Conservation (phyloP, 1,140 invertebrate species). For the Reticulitermes speratus region DNA sequence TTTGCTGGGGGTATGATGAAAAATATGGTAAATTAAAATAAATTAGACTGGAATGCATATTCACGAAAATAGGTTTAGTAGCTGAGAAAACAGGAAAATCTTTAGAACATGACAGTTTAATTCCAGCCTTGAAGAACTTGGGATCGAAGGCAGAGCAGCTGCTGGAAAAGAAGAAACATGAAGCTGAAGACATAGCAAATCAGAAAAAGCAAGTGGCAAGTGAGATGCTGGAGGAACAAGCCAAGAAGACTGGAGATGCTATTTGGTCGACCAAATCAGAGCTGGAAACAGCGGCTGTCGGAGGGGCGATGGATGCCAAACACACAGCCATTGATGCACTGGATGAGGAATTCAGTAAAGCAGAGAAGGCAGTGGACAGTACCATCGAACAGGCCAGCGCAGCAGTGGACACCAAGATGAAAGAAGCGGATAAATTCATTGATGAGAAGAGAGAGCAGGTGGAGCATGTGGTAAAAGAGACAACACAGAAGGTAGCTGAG, state of each 20-base stretch:
- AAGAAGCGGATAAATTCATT: conserved; percentile 48
- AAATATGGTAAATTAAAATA: too few species aligned
- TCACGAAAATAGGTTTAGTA: too few species aligned
- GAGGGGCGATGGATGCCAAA: conserved; percentile 43
- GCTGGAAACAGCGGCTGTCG: conserved; percentile 50
- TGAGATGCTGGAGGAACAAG: conserved; percentile 57
- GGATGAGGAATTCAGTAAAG: conserved; percentile 40
- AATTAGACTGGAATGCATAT: too few species aligned
- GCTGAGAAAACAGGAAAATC: neutral
- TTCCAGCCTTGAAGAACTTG: conserved; percentile 42
- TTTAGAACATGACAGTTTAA: neutral
- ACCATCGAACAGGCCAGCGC: conserved; percentile 40
- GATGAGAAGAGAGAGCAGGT: conserved; percentile 46
- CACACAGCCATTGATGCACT: conserved; percentile 41
- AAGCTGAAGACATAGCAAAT: conserved; percentile 55
- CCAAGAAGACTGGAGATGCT: conserved; percentile 57
- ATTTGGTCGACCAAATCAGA: conserved; percentile 51
- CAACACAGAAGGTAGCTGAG: conserved; percentile 27
- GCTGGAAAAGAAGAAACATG: conserved; percentile 62
- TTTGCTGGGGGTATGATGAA: too few species aligned
- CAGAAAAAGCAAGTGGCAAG: conserved; percentile 56
- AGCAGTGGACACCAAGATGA: conserved; percentile 46
- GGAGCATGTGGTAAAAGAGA: conserved; percentile 34
- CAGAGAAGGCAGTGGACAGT: conserved; percentile 37
- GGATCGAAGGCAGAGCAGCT: conserved; percentile 54